A percentile compares a stretch with the other conserved stretches of the same genome.
phyloP scores from a whole-genome alignment of 2,113 vertebrate species.

The Lagenorhynchus albirostris region DNA sequence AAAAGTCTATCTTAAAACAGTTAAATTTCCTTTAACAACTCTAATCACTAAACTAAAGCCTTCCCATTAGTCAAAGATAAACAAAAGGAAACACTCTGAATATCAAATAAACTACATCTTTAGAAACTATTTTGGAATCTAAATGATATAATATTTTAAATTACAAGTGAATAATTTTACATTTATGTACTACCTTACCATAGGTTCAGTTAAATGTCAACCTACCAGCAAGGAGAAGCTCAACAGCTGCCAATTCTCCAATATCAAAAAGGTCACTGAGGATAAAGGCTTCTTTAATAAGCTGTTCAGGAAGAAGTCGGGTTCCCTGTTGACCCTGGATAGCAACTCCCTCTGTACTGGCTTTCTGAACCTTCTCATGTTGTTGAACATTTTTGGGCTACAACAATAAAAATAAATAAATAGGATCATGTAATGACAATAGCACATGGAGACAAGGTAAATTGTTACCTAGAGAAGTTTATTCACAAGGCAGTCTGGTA shows the following conservation, averaged over 20 bases:
- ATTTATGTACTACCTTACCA: neutral
- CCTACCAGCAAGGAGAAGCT: conserved; percentile 95
- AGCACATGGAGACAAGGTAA: neutral
- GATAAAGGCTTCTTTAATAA: conserved; percentile 96
- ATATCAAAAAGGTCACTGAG: conserved; percentile 97
- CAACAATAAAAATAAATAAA: conserved; percentile 55
- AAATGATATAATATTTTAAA: neutral
- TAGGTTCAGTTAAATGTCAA: neutral
- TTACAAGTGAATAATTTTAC: neutral
- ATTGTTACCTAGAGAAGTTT: neutral
- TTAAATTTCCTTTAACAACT: neutral
- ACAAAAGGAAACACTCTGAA: conserved; percentile 27
- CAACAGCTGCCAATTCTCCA: conserved; percentile 94
- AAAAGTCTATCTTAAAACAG: neutral
- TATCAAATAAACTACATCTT: neutral
- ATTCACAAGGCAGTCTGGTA: neutral
- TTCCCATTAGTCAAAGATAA: neutral
- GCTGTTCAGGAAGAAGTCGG: conserved; percentile 93
- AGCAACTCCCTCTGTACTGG: conserved; percentile 95
- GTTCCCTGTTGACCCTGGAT: conserved; percentile 97
- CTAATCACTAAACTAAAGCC: neutral
- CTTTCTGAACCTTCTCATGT: conserved; percentile 95
- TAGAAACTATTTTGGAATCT: neutral
- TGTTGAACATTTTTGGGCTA: conserved; percentile 97
- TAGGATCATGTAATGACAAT: neutral